A percentile compares a stretch with the other conserved stretches of the same genome.
phyloP scores from a whole-genome alignment of 2,797 vertebrate genomes.

The Pipistrellus kuhlii region DNA sequence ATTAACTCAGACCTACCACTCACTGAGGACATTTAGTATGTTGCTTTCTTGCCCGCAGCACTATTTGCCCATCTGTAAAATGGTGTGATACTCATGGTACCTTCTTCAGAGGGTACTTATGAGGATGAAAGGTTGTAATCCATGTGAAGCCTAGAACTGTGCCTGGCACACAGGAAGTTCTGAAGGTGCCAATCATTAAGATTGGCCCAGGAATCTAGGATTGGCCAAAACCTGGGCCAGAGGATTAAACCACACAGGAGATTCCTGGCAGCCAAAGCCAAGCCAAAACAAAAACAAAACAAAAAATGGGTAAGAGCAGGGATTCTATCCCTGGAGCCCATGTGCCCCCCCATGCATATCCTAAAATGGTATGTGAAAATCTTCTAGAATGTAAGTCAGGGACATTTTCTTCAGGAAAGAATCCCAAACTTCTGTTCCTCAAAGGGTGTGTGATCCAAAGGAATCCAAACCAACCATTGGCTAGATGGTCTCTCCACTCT shows the following conservation, averaged over 20 bases:
- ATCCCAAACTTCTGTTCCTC: not conserved
- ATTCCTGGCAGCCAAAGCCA: not conserved
- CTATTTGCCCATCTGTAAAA: not conserved
- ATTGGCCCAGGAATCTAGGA: not conserved
- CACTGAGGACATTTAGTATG: not conserved
- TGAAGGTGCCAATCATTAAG: not conserved
- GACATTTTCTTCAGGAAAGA: not conserved
- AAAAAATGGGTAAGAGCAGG: not conserved
- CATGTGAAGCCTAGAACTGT: not conserved
- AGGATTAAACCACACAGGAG: not conserved
- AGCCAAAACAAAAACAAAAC: not conserved
- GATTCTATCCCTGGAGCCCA: not conserved
- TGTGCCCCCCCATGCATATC: rapidly evolving
- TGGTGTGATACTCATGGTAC: not conserved
- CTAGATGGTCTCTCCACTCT: not conserved
- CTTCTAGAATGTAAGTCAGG: not conserved
- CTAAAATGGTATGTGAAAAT: not conserved
- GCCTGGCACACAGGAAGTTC: not conserved
- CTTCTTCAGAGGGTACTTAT: not conserved
- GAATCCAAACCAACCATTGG: not conserved
- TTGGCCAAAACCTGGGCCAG: not conserved
- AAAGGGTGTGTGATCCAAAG: not conserved
- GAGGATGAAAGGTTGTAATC: not conserved
- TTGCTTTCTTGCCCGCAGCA: rapidly evolving
- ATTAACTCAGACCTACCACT: not conserved